Base-by-base conservation (phyloP, 2,888 invertebrate species). In the Pristionchus entomophagus region DNA sequence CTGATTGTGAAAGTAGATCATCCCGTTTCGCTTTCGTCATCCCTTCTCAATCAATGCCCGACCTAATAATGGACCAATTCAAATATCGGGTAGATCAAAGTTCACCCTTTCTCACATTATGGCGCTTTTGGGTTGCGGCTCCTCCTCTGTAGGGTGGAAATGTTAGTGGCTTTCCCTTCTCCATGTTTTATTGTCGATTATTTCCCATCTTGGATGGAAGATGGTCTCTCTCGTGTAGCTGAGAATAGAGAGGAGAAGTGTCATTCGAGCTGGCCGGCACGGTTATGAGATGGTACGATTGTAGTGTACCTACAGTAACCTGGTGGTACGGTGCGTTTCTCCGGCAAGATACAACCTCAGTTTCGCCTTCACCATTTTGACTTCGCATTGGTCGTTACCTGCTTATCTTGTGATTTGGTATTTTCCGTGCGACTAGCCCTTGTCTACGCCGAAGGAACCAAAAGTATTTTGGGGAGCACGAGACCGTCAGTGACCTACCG, bases 141-240 rank as follows among this genome's bases (percentile, higher is more conserved):
- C 56, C 56, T 12, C 65, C 45, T 73, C n/a, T n/a, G n/a, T n/a
- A n/a, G n/a, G n/a, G n/a, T 41, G 73, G 73, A 73, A 73, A 73
- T 73, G 45, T 41, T 45, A 73, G 73, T 41, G 45, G 41, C 73
- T 41, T 73, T 73, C 73, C 73, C 73, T 41, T 26, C n/a, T 41
- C n/a, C 8, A n/a, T 41, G 73, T 73, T 73, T 73, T 73, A 73
- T 73, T 41, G 73, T 73, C 73, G 73, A 73, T 73, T 41, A 73
- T 73, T 73, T 73, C 73, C 73, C 73, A 73, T 73, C 73, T 73
- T 73, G 73, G 41, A 41, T 41, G 73, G 69, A n/a, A 73, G n/a
- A 73, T 73, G 73, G 73, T 73, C 45, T 73, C 73, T 73, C 45
- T 41, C 45, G 41, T 41, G n/a, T 45, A 14, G 45, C 45, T 6